These are phyloP conservation scores for Halcyon badia DNA, from an alignment of 2,797 vertebrate species.

Conservation along the genomic window DNA sequence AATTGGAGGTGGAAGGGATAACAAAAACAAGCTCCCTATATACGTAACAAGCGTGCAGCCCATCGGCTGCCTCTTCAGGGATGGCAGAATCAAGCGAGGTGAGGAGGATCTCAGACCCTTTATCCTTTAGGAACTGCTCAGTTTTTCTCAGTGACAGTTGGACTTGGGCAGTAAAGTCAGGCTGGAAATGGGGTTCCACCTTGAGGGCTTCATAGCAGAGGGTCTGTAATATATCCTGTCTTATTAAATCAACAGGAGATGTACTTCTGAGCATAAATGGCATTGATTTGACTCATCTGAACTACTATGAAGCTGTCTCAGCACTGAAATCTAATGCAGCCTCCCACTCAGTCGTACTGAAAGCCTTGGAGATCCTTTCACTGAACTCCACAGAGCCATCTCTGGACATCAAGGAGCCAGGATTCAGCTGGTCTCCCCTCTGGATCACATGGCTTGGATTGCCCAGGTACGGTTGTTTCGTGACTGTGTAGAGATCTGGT, in stretches of 20 bases:
- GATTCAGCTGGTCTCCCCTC: slow-evolving; percentile 88
- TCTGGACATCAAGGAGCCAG: slow-evolving; percentile 80
- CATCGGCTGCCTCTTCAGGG: slow-evolving; percentile 91
- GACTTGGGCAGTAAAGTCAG: neutral
- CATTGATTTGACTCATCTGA: slow-evolving; percentile 90
- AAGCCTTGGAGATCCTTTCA: slow-evolving; percentile 86
- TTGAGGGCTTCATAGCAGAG: neutral
- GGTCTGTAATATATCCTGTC: neutral
- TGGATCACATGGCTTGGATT: slow-evolving; percentile 93
- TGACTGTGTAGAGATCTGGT: neutral
- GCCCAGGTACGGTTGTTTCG: slow-evolving; percentile 82
- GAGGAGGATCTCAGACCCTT: neutral
- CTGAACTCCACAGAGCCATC: slow-evolving; percentile 77
- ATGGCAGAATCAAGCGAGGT: slow-evolving; percentile 93
- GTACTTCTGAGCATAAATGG: slow-evolving; percentile 92
- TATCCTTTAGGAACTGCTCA: neutral
- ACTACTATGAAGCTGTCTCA: slow-evolving; percentile 90
- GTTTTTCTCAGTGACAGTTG: neutral
- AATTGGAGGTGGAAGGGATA: slow-evolving; percentile 92
- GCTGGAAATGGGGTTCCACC: neutral
- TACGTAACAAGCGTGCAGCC: slow-evolving; percentile 95
- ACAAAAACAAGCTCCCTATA: slow-evolving; percentile 89
- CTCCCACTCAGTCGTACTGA: slow-evolving; percentile 86
- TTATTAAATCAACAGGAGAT: slow-evolving; percentile 83
- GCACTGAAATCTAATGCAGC: slow-evolving; percentile 91